Percentiles rank a stretch among this genome's conserved stretches.
phyloP scores from a whole-genome alignment of 1,140 invertebrate genomes.

The Oedothorax gibbosus region DNA sequence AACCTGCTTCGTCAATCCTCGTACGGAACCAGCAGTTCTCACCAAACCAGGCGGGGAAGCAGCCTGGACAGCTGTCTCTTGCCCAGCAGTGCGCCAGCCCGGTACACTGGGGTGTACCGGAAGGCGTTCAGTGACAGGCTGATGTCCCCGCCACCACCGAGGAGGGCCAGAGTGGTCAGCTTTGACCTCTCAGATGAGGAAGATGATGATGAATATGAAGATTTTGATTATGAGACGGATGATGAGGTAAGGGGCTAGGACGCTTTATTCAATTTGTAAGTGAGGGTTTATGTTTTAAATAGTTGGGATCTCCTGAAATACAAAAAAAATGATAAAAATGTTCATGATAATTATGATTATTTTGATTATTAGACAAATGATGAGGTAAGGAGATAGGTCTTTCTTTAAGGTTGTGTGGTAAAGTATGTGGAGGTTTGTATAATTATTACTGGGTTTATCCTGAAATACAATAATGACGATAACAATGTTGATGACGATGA shows the following conservation, averaged over 20 bases:
- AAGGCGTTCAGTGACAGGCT: slow-evolving; percentile 38
- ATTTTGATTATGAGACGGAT: slow-evolving; percentile 33
- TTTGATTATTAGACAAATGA: too few relatives aligned
- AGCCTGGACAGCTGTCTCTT: slow-evolving; percentile 56
- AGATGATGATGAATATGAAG: slow-evolving; percentile 14
- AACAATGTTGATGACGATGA: too few relatives aligned
- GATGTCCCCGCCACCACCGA: slow-evolving; percentile 32
- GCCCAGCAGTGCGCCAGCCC: slow-evolving; percentile 19
- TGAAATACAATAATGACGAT: too few relatives aligned
- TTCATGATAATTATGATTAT: too few relatives aligned
- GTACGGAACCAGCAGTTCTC: slow-evolving; percentile 40
- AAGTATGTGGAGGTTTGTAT: too few relatives aligned
- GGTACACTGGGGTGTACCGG: slow-evolving; percentile 27
- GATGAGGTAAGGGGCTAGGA: slow-evolving; percentile 25
- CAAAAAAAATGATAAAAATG: too few relatives aligned
- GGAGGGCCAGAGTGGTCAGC: slow-evolving; percentile 36
- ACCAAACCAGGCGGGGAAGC: slow-evolving; percentile 25
- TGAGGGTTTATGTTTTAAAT: too few relatives aligned
- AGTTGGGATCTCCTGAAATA: too few relatives aligned
- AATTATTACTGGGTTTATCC: too few relatives aligned
- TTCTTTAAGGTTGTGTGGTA: too few relatives aligned
- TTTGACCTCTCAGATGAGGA: slow-evolving; percentile 56
- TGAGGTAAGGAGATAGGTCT: too few relatives aligned
- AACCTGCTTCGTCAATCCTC: slow-evolving; percentile 59
- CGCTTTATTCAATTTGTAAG: too few relatives aligned